phyloP scores from a whole-genome alignment of 1,140 invertebrate species.

The Theocolax elegans region DNA sequence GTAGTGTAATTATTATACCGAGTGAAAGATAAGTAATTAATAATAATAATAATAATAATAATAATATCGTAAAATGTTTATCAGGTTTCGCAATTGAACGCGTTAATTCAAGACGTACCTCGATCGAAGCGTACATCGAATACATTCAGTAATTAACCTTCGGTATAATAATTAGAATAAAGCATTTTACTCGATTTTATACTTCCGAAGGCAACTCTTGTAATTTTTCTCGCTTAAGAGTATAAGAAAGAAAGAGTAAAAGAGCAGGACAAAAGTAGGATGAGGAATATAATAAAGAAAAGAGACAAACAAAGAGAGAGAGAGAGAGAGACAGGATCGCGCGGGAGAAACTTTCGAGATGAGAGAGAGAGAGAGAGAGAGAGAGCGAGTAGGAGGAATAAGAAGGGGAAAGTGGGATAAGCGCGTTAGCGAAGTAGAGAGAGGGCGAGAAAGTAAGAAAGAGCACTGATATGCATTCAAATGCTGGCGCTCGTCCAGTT shows the following conservation, averaged over 20 bases:
- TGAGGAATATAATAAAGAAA: neutral
- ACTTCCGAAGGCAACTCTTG: neutral
- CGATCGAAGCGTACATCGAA: too few species aligned
- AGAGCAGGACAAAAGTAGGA: neutral
- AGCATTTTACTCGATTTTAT: too few species aligned
- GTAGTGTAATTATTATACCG: too few species aligned
- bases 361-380: neutral
- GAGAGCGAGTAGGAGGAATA: neutral
- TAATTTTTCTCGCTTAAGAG: neutral
- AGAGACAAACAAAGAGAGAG: neutral
- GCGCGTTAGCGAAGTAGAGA: neutral
- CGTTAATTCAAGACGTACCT: too few species aligned
- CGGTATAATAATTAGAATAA: too few species aligned
- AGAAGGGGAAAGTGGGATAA: neutral
- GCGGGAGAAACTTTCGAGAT: slow-evolving; percentile 1
- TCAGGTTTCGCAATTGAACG: too few species aligned
- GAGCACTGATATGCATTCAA: slow-evolving; percentile 51
- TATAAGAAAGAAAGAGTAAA: too few species aligned
- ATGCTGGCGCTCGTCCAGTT: slow-evolving; percentile 56
- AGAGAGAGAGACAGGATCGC: neutral
- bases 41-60: too few species aligned
- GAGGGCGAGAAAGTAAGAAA: neutral
- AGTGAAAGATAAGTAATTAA: too few species aligned
- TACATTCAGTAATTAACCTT: too few species aligned
- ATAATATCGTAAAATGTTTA: too few species aligned